Base-by-base conservation (phyloP, 1,140 invertebrate genomes). In the Trachymyrmex septentrionalis region DNA sequence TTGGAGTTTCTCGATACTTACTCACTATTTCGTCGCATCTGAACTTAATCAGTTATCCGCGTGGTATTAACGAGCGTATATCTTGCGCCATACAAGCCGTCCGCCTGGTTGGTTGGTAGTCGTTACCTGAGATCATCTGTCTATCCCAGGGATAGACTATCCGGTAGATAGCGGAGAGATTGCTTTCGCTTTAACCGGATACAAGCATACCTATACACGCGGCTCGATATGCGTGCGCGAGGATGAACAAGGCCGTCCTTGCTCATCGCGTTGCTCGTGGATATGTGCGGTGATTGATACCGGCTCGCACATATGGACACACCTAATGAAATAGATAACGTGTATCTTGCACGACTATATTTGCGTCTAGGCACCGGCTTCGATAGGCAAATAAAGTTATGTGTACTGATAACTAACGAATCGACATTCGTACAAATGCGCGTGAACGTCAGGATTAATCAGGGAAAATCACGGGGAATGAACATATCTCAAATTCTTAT, bases 161-260 rank as follows among this genome's bases (percentile, higher is more conserved):
- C 38, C 55, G 69, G 69, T 50, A 84, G 80, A 75, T 84, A 84
- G 69, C 27, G 80, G 69, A 75, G 80, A 84, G 69, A 84, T 84
- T 84, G 69, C 80, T 84, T 84, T 84, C 69, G 80, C 80, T 73
- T 84, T 84, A 84, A 84, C 80, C 69, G 80, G 80, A 84, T 84
- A 84, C 80, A 84, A 38, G 80, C 80, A 75, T 73, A 84, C 69
- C 24, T 75, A 73, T 30, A 75, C 38, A 21, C 57, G 16, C 34
- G 34, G 19, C n/a, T 57, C 19, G 38, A 53, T 73, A 73, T 59
- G 80, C 53, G 80, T 59, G 69, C 80, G 55, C 24, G 77, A 71
- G 80, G 80, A 84, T 61, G 80, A 84, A 84, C 84, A 78, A 85
- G 71, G 30, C 61, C 55, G 19, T 75, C 69, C 50, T 77, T 78